Percentiles rank a stretch among this genome's conserved stretches.
Evolutionary conservation across 2,113 vertebrate species (phyloP).

Genomic region (Corvus moneduloides): DNA sequence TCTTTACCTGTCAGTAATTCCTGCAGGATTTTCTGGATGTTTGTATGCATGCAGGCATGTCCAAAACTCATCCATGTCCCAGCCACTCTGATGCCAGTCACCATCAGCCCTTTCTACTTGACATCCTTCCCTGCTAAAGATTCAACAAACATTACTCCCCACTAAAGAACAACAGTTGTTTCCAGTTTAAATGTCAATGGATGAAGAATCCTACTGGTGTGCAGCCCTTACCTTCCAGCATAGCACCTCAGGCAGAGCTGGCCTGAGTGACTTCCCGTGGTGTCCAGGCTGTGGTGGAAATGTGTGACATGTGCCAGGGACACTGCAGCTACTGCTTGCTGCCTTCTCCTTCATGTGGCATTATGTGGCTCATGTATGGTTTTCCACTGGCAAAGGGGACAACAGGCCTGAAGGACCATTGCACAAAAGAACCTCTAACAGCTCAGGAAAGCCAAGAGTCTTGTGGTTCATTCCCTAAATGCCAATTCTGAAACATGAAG

Average conservation of each 20-base stretch:
- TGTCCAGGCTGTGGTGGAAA: background rate
- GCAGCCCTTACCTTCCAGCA: background rate
- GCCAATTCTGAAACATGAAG: background rate
- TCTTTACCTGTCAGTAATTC: background rate
- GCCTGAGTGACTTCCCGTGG: accelerated
- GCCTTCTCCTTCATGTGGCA: background rate
- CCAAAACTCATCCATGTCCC: background rate
- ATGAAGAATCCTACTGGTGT: background rate
- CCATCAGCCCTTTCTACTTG: background rate
- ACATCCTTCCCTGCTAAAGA: background rate
- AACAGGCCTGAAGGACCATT: background rate
- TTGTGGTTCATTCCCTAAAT: background rate
- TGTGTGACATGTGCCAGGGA: accelerated
- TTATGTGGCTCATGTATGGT: background rate
- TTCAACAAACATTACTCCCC: background rate
- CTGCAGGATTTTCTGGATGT: background rate
- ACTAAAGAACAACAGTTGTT: background rate
- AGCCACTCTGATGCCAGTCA: background rate
- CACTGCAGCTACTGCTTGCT: background rate
- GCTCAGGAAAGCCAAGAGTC: background rate
- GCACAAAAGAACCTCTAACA: background rate
- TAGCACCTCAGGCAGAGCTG: background rate
- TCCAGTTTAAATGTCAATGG: background rate
- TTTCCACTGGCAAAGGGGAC: background rate
- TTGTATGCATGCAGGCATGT: background rate